Evolutionary conservation across 2,113 vertebrate species (phyloP), one percentile per base, ranked within the genome.

Genomic region (Syngnathus typhle): DNA sequence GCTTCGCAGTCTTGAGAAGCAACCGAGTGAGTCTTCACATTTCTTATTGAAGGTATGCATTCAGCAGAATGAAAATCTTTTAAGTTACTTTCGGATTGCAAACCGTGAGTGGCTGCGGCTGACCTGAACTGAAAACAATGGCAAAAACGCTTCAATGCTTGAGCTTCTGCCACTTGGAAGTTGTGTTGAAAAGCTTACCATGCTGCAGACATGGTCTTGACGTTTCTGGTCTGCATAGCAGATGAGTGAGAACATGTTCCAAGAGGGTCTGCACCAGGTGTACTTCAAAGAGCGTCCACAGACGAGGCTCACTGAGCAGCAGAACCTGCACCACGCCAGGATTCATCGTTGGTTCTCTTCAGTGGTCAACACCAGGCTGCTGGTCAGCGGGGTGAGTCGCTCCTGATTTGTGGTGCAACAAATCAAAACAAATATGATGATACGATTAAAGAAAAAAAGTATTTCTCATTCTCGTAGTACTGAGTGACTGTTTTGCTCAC

Each of bases 211-310:
- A 44, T 65, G 0, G 21, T 0, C 12, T 10, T 19, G 6, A 23
- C 63, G 38, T 65, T 69, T 6, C 32, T 16, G 3, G 19, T 11
- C 36, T 0, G 19, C 19, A 10, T 51, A 51, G 68, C 63, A 89
- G 88, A 89, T 84, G 86, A 87, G 41, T 7, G 88, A 88, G 72
- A 92, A 91, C 82, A 91, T 91, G 89, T 92, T 92, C 70, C 88
- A 88, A 74, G 90, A 92, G 68, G 90, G 90, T 43, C 69, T 92
- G 52, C 83, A 92, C 71, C 88, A 91, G 2, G 90, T 92, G 46
- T 91, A 85, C 72, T 80, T 90, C 51, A 88, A 81, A 54, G 88
- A 77, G 11, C 27, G 0, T 16, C 18, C 73, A 61, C 19, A 32
- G 41, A n/a, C 68, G 15, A 68, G 60, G 15, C 64, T 3, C 15